Conservation (phyloP, 2,113 vertebrate species). For the Stegostoma tigrinum region DNA sequence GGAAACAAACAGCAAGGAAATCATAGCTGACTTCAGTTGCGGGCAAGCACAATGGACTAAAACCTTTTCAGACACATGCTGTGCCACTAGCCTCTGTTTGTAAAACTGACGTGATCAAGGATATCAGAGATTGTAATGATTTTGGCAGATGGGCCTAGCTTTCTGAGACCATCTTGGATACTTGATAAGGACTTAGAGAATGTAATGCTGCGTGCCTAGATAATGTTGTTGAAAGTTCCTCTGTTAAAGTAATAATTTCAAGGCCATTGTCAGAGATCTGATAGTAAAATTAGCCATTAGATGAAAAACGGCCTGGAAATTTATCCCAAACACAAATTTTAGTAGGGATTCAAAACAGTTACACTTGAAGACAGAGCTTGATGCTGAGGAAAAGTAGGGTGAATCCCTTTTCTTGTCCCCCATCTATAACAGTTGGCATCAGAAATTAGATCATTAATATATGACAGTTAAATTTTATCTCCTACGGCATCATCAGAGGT, state of each 20-base stretch:
- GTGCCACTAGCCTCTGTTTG: background rate
- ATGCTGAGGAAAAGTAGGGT: background rate
- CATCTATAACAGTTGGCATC: background rate
- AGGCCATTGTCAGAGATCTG: background rate
- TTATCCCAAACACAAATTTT: background rate
- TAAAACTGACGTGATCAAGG: background rate
- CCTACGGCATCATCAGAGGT: background rate
- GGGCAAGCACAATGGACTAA: background rate
- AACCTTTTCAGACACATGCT: background rate
- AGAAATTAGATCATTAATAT: background rate
- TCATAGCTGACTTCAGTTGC: background rate
- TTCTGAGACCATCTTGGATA: background rate
- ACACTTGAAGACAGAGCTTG: background rate
- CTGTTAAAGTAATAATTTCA: background rate
- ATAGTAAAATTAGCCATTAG: background rate
- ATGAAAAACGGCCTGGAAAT: background rate
- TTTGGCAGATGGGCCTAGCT: background rate
- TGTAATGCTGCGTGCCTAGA: background rate
- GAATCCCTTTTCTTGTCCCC: background rate
- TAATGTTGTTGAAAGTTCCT: background rate
- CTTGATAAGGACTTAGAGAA: background rate
- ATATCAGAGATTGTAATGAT: background rate
- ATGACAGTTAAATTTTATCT: background rate
- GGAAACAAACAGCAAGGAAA: background rate
- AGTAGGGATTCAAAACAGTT: background rate